These are phyloP conservation scores for Chlamydotis undulata DNA, from an alignment of 2,113 vertebrate species.

Conservation along the genomic window DNA sequence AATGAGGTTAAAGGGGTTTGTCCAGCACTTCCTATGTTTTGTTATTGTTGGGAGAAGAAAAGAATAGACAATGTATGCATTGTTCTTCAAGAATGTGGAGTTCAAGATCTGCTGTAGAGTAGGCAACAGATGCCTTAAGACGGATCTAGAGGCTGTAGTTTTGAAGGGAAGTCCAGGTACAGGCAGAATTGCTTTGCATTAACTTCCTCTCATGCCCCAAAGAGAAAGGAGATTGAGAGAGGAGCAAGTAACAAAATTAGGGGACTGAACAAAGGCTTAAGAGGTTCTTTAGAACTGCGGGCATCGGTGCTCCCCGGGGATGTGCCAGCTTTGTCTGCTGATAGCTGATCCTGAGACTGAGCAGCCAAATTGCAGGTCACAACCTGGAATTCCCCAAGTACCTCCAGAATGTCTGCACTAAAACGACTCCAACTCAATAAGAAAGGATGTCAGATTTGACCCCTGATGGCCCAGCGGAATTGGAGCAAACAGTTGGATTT, in stretches of 20 bases:
- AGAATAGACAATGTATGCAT: not conserved
- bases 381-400: conserved; percentile 60
- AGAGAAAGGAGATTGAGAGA: not conserved
- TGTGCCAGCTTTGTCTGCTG: not conserved
- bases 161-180: not conserved
- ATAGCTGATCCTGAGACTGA: conserved; percentile 41
- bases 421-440: conserved; percentile 61
- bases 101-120: not conserved
- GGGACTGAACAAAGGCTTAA: conserved; percentile 26
- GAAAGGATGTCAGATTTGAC: conserved; percentile 60
- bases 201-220: not conserved
- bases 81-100: not conserved
- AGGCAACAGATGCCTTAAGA: not conserved
- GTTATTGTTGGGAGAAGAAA: not conserved
- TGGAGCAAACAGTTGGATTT: conserved; percentile 32
- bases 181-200: not conserved
- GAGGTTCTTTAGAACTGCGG: not conserved
- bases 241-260: not conserved
- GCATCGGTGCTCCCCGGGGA: not conserved
- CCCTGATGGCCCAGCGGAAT: conserved; percentile 48
- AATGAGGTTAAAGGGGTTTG: conserved; percentile 7
- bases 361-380: conserved; percentile 53
- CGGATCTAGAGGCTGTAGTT: not conserved
- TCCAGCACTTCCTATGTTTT: not conserved
- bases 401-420: conserved; percentile 33